Percentiles rank a stretch among this genome's conserved stretches.
Conservation (phyloP, 2,113 vertebrate species). For the Gorilla gorilla region DNA sequence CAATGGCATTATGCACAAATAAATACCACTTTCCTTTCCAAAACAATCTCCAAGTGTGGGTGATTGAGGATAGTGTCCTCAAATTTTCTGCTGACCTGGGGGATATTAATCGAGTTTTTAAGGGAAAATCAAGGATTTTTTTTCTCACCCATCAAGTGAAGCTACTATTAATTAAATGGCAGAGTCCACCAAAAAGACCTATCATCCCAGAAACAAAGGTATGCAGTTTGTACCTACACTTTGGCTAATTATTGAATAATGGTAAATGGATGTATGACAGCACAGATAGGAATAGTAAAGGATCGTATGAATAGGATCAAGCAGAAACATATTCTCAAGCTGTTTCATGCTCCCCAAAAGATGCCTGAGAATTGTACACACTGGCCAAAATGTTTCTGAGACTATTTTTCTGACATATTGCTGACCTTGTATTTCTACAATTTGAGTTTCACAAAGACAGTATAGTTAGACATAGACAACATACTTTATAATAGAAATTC, state of each 20-base stretch:
- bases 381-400: not conserved
- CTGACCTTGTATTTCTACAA: not conserved
- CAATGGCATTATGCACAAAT: not conserved
- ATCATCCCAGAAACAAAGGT: not conserved
- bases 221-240: not conserved
- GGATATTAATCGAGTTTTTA: not conserved
- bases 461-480: not conserved
- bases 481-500: not conserved
- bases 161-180: not conserved
- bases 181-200: not conserved
- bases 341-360: not conserved
- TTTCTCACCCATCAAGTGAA: not conserved
- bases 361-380: not conserved
- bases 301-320: not conserved
- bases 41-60: not conserved
- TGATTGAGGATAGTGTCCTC: not conserved
- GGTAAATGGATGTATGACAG: rapidly evolving
- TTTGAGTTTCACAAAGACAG: not conserved
- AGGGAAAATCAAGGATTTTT: not conserved
- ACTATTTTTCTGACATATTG: not conserved
- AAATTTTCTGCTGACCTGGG: not conserved
- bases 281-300: not conserved
- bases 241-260: not conserved
- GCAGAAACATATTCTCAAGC: not conserved
- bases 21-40: not conserved